Evolutionary conservation across 2,888 invertebrate genomes (phyloP).

Genomic region (Oscheius sp.): DNA sequence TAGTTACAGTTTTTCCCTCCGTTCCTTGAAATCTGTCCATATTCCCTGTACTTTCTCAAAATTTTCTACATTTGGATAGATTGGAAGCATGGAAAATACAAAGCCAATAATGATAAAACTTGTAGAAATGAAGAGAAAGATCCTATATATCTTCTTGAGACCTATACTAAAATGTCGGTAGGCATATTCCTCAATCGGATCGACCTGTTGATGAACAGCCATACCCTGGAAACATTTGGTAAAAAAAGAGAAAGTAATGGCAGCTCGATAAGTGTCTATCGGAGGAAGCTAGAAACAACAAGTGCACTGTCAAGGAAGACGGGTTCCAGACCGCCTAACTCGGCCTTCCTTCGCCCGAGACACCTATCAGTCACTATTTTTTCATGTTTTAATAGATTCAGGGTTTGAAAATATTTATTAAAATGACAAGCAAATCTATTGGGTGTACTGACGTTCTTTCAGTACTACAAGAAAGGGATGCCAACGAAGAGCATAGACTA

Average conservation of each 20-base stretch:
- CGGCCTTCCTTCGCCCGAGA: too few relatives aligned
- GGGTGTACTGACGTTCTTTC: too few relatives aligned
- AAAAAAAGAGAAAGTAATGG: not conserved
- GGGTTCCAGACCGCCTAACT: not conserved
- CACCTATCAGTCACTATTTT: too few relatives aligned
- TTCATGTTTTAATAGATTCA: too few relatives aligned
- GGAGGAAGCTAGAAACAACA: not conserved
- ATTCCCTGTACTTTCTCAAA: not conserved
- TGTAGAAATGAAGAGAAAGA: not conserved
- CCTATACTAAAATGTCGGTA: not conserved
- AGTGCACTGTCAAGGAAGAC: not conserved
- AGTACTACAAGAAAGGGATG: too few relatives aligned
- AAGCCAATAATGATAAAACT: not conserved
- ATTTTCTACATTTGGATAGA: not conserved
- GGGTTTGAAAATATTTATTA: too few relatives aligned
- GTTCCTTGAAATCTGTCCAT: not conserved
- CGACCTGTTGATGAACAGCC: not conserved
- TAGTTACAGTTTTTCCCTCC: not conserved
- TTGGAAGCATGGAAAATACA: not conserved
- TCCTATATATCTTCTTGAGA: not conserved
- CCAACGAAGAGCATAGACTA: too few relatives aligned
- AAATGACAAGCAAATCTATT: too few relatives aligned
- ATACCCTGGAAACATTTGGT: not conserved
- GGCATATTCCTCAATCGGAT: not conserved
- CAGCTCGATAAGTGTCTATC: not conserved